These are phyloP conservation scores for Erpetoichthys calabaricus DNA, from an alignment of 2,797 vertebrate species.

Conservation along the genomic window DNA sequence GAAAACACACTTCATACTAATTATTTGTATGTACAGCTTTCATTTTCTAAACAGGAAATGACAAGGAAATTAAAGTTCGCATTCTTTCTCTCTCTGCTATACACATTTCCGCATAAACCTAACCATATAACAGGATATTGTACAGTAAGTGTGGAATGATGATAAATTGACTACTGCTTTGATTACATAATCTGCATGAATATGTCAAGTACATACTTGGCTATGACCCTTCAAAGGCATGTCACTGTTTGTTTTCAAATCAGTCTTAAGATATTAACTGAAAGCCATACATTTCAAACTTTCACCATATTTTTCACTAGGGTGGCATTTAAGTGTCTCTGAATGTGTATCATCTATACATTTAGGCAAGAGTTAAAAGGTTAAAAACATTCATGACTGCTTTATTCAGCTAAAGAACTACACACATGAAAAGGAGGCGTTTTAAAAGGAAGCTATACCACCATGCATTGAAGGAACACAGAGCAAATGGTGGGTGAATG, in stretches of 20 bases:
- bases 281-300: neutral
- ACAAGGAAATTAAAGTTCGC: too few relatives aligned
- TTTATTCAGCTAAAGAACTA: neutral
- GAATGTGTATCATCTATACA: neutral
- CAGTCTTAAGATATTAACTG: neutral
- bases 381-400: neutral
- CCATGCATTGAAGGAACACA: neutral
- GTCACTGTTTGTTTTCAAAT: too few relatives aligned
- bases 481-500: neutral
- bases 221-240: too few relatives aligned
- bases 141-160: too few relatives aligned
- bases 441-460: conserved; percentile 4
- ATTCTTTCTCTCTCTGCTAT: too few relatives aligned
- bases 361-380: neutral
- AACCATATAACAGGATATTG: too few relatives aligned
- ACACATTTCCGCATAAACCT: too few relatives aligned
- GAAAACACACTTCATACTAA: too few relatives aligned
- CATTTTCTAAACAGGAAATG: too few relatives aligned
- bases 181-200: too few relatives aligned
- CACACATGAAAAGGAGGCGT: conserved; percentile 1
- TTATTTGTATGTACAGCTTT: too few relatives aligned
- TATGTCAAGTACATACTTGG: neutral
- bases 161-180: too few relatives aligned
- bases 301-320: neutral
- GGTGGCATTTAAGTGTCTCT: neutral